Conservation (phyloP, 2,113 vertebrate species). For the Ctenomys sociabilis region DNA sequence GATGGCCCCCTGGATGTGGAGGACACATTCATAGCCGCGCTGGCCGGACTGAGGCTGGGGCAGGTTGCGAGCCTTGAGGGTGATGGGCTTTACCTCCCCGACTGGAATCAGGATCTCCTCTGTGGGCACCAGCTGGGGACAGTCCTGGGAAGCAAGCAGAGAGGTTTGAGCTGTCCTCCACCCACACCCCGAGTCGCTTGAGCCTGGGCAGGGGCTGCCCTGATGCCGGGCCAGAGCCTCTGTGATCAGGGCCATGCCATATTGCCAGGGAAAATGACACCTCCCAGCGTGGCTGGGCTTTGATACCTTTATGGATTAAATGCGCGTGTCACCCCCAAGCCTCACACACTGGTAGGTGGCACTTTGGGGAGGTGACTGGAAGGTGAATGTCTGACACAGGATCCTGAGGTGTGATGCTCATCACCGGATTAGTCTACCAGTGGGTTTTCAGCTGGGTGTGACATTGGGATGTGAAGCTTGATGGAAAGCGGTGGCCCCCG, state of each 20-base stretch:
- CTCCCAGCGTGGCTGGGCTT: neutral
- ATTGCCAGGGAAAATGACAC: neutral
- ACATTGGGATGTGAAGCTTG: neutral
- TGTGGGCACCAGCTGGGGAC: conserved; percentile 96
- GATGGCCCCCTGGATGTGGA: conserved; percentile 93
- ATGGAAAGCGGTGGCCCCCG: neutral
- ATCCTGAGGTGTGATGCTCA: neutral
- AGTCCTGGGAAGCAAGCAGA: conserved; percentile 87
- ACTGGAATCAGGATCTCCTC: conserved; percentile 98
- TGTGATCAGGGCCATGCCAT: accelerated
- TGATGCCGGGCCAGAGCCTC: neutral
- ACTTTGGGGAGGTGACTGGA: neutral
- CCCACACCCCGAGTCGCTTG: neutral
- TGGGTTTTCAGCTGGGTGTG: neutral
- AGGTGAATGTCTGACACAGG: neutral
- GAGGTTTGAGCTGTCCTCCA: neutral
- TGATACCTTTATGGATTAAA: neutral
- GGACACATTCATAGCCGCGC: conserved; percentile 97
- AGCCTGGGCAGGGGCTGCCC: neutral
- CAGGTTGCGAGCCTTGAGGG: conserved; percentile 95
- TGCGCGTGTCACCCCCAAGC: neutral
- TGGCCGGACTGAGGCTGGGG: conserved; percentile 98
- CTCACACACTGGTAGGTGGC: neutral
- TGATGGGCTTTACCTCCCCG: conserved; percentile 97
- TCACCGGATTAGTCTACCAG: neutral